Evolutionary conservation across 37 sponge, comb jelly and placozoan species (phyloP).

Genomic region (Spongilla lacustris): DNA sequence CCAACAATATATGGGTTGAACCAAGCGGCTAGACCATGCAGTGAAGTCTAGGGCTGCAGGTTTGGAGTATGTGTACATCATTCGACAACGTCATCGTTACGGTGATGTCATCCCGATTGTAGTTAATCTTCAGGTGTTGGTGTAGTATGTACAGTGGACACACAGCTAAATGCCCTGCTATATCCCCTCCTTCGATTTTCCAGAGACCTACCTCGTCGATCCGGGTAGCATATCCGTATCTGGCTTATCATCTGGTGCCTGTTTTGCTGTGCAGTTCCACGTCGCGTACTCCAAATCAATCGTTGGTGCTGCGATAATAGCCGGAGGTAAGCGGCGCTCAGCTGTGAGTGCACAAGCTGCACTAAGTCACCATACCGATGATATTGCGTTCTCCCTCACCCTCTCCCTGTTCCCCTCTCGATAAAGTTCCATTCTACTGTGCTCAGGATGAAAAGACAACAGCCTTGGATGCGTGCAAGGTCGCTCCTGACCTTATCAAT

Average conservation of each 20-base stretch:
- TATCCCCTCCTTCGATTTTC: too few relatives aligned
- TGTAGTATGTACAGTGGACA: too few relatives aligned
- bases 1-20: too few relatives aligned
- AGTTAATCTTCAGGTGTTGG: too few relatives aligned
- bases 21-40: too few relatives aligned
- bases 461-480: conserved; percentile 58
- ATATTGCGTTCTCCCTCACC: not conserved
- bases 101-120: too few relatives aligned
- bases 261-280: conserved; percentile 86
- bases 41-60: too few relatives aligned
- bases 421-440: conserved; percentile 77
- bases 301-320: conserved; percentile 74
- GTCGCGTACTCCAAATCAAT: conserved; percentile 74
- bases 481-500: conserved; percentile 43
- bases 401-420: not conserved
- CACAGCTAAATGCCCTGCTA: too few relatives aligned
- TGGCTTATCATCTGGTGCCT: conserved; percentile 85
- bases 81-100: too few relatives aligned
- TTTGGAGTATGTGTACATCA: too few relatives aligned
- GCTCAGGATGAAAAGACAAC: conserved; percentile 51
- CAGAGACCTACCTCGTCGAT: conserved; percentile 59
- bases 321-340: conserved; percentile 73
- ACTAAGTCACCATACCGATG: not conserved
- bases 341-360: not conserved
- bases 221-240: conserved; percentile 61